These are phyloP conservation scores for Cybosia mesomella DNA, from an alignment of 2,888 invertebrate species.

Conservation along the genomic window DNA sequence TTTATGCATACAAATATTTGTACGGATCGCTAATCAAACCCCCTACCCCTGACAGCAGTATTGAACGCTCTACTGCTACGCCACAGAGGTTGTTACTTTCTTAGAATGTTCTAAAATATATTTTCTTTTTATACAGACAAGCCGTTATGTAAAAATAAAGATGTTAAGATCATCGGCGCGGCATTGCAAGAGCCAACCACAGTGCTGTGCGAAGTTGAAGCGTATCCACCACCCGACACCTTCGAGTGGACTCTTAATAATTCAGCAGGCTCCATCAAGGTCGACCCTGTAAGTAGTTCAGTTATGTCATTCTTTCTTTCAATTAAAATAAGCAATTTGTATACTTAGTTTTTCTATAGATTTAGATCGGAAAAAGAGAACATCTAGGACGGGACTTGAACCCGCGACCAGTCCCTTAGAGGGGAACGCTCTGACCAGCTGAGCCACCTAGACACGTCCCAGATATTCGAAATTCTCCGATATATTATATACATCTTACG, in stretches of 20 bases:
- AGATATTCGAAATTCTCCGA: too few relatives aligned
- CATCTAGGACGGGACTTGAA: too few relatives aligned
- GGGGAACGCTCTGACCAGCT: too few relatives aligned
- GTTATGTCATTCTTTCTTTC: not conserved
- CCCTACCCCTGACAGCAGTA: too few relatives aligned
- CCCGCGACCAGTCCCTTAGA: too few relatives aligned
- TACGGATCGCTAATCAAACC: too few relatives aligned
- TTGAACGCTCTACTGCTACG: not conserved
- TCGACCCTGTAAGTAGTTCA: slow-evolving; percentile 79
- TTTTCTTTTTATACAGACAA: slow-evolving; percentile 88
- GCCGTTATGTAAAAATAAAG: slow-evolving; percentile 93
- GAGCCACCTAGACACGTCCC: too few relatives aligned
- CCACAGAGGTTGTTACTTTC: not conserved
- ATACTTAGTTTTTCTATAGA: too few relatives aligned
- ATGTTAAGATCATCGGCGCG: slow-evolving; percentile 94
- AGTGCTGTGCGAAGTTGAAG: slow-evolving; percentile 94
- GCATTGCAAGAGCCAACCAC: slow-evolving; percentile 93
- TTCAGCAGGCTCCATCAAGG: slow-evolving; percentile 93
- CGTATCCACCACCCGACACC: slow-evolving; percentile 93
- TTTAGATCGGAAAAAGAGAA: too few relatives aligned
- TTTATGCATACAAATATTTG: not conserved
- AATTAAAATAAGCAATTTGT: too few relatives aligned
- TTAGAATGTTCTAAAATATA: not conserved
- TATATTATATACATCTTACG: too few relatives aligned
- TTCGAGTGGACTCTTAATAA: slow-evolving; percentile 97